Evolutionary conservation across 1,140 invertebrate species (phyloP), one percentile per base, ranked within the genome.

Genomic region (Calliphora vicina): DNA sequence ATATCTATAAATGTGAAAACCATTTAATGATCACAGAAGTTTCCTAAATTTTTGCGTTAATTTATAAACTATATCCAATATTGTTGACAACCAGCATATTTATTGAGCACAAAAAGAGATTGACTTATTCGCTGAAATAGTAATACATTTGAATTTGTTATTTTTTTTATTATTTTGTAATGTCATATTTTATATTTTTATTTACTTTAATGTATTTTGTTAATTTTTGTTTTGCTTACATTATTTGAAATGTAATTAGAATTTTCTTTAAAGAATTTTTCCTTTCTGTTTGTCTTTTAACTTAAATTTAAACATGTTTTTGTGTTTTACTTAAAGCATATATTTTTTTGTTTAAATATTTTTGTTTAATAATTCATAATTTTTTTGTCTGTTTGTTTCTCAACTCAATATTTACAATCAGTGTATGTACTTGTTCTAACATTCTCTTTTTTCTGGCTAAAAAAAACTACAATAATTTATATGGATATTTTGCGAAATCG

Each of bases 401-500:
- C 27, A 72, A 72, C 81, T 72, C 57, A 72, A 26, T 72, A 82
- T 82, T 82, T 72, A 71, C 67, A 72, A 82, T 72, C 67, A 82
- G 81, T 43, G 71, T 82, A 23, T 43, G 71, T 82, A 23, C 42
- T 50, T 26, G 25, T 29, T 57, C 17, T 80, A 13, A 0, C 35
- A 10, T 10, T 35, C 35, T 8, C 10, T 35, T 35, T 35, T 35
- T 35, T 76, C 43, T 78, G 45, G 42, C 20, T 78, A 78, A 78
- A 78, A 35, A 35, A 25, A 43, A 20, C 73, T 74, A 42, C 27
- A 17, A 78, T 78, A 45, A 82, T 83, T 84, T 84, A 83, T 81
- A 85, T 72, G 82, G 83, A 84, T 84, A 43, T 35, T 67, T 82
- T 82, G 84, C 84, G 61, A 67, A 85, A 84, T 74, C 83, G 29